Percentiles rank a stretch among this genome's conserved stretches.
These are phyloP conservation scores for Pantherophis vulpinus DNA, from an alignment of 2,797 vertebrate genomes.

Conservation along the genomic window DNA sequence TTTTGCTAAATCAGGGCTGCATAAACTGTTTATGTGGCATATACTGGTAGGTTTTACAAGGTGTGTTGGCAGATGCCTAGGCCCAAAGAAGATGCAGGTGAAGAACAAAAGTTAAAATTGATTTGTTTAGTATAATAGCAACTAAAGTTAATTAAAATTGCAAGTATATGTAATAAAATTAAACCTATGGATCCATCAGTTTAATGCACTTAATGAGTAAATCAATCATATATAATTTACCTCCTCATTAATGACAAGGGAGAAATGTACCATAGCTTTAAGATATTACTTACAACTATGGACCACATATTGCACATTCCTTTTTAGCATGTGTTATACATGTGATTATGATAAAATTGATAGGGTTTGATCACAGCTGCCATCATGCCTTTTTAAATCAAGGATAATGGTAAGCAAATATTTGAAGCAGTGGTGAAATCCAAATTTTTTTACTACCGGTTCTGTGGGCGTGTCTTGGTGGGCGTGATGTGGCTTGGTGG, in stretches of 20 bases:
- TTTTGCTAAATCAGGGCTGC: background rate
- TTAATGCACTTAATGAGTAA: background rate
- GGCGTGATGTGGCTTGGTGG: too few species aligned
- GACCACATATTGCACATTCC: background rate
- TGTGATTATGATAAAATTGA: background rate
- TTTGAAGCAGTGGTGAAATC: background rate
- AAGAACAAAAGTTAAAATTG: background rate
- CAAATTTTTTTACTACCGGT: too few species aligned
- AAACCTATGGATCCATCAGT: background rate
- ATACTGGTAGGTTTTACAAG: background rate
- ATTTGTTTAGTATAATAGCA: background rate
- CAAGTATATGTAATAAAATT: background rate
- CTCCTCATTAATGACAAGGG: background rate
- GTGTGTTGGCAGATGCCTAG: background rate
- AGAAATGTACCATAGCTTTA: background rate
- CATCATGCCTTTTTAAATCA: background rate
- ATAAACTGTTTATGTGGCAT: background rate
- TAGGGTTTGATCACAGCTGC: background rate
- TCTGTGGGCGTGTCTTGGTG: too few species aligned
- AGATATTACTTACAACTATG: background rate
- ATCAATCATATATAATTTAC: background rate
- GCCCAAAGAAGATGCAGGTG: background rate
- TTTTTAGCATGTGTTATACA: background rate
- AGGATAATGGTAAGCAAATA: background rate
- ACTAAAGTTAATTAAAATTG: background rate